Evolutionary conservation across 2,797 vertebrate genomes (phyloP), one percentile per base, ranked within the genome.

Genomic region (Megaceryle alcyon): DNA sequence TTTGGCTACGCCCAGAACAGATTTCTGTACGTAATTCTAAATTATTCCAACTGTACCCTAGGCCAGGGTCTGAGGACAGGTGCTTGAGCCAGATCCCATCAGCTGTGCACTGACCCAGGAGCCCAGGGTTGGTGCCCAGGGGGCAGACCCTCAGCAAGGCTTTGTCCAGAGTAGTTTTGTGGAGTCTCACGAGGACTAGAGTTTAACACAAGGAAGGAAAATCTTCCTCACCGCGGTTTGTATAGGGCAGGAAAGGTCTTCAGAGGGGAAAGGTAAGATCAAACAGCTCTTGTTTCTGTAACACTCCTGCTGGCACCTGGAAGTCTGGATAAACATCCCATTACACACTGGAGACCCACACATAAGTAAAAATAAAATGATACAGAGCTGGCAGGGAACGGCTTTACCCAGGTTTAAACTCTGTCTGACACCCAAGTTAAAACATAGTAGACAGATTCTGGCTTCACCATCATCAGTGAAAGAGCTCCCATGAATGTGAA

Each of bases 121-220:
- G 5, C 15, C n/a, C 17, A 31, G 41, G 7, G 5, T 22, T 1
- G 0, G 33, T 5, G 9, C 20, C 20, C 3, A 5, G 31, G 25
- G 8, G 75, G 13, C 19, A 41, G 44, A 59, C 12, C 14, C 17
- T 25, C 21, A 37, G 13, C 12, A 44, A 31, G 16, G 4, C 25
- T 61, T n/a, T 71, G 26, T 77, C 49, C 21, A 1, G 16, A n/a
- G 10, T 7, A 14, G 17, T 56, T 92, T 73, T 60, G 73, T 9
- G 19, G 28, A 84, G 49, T 16, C 11, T 48, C 20, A 69, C 25
- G 15, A 49, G 43, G 17, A 57, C 33, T 23, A 17, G 18, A 82
- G 19, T n/a, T 21, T 51, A 43, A 54, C 22, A 6, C 5, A 29
- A 17, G 7, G 46, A 82, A 82, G 39, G 7, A 60, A 73, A 73